A percentile compares a stretch with the other conserved stretches of the same genome.
Conservation (phyloP, 2,888 invertebrate species). For the Busseola fusca region DNA sequence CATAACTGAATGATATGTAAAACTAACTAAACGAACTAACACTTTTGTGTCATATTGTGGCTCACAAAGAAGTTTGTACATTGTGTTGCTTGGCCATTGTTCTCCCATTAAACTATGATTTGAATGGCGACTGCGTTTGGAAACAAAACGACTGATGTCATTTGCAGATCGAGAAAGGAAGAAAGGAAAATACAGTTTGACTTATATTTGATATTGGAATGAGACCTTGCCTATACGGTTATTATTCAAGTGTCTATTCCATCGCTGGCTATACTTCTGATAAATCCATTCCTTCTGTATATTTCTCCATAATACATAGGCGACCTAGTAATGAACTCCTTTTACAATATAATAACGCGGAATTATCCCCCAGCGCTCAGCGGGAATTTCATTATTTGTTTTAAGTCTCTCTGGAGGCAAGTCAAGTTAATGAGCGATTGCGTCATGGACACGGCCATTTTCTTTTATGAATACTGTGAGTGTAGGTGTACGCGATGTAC, state of each 20-base stretch:
- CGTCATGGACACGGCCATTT: conserved; percentile 42
- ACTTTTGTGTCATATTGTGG: not conserved
- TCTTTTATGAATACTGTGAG: conserved; percentile 40
- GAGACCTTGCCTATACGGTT: not conserved
- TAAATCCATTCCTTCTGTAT: conserved; percentile 5
- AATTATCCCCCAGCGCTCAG: conserved; percentile 20
- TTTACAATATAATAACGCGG: conserved; percentile 40
- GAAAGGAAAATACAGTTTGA: not conserved
- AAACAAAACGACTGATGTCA: conserved; percentile 17
- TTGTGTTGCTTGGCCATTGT: conserved; percentile 11
- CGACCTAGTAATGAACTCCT: conserved; percentile 39
- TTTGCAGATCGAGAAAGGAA: not conserved
- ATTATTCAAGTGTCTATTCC: not conserved
- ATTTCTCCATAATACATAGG: not conserved
- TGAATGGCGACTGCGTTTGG: conserved; percentile 9
- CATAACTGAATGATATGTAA: no score
- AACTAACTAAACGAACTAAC: no score
- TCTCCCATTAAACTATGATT: not conserved
- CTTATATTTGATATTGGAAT: not conserved
- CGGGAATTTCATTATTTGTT: conserved; percentile 55
- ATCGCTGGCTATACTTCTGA: no score
- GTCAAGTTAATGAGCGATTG: conserved; percentile 31
- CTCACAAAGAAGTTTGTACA: conserved; percentile 1
- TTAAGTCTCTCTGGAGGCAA: conserved; percentile 33
- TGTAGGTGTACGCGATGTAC: conserved; percentile 9